phyloP scores from a whole-genome alignment of 2,797 vertebrate species.

The Alectoris magna region DNA sequence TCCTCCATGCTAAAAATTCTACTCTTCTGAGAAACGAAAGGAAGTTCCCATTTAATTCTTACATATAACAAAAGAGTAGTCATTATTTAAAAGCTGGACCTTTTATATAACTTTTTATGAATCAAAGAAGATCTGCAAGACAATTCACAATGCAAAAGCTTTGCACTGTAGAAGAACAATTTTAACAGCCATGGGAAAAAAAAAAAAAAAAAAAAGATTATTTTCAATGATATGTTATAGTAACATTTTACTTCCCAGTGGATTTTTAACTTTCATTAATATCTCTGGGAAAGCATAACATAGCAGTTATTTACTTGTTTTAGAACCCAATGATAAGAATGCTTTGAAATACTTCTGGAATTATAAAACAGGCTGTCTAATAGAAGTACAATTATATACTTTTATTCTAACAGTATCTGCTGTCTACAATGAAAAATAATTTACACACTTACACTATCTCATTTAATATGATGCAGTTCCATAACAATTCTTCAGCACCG shows the following conservation, averaged over 20 bases:
- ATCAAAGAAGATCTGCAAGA: not conserved
- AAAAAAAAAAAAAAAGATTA: not conserved
- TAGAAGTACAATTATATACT: not conserved
- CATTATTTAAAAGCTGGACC: not conserved
- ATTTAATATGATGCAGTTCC: not conserved
- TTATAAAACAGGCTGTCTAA: not conserved
- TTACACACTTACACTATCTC: not conserved
- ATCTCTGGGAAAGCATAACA: not conserved
- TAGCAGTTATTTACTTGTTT: not conserved
- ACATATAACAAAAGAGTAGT: not conserved
- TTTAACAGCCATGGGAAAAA: not conserved
- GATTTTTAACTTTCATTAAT: not conserved
- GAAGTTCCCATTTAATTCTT: conserved; percentile 11
- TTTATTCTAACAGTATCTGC: not conserved
- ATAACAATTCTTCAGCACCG: not conserved
- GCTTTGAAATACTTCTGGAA: not conserved
- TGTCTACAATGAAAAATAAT: not conserved
- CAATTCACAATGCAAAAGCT: not conserved
- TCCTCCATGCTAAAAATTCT: not conserved
- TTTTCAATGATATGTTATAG: not conserved
- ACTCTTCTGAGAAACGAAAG: not conserved
- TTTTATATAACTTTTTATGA: conserved; percentile 37
- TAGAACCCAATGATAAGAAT: not conserved
- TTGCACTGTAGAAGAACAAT: not conserved
- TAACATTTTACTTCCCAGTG: not conserved